A percentile compares a stretch with the other conserved stretches of the same genome.
Evolutionary conservation across 2,888 invertebrate species (phyloP).

Genomic region (Leptinotarsa peninsularis): DNA sequence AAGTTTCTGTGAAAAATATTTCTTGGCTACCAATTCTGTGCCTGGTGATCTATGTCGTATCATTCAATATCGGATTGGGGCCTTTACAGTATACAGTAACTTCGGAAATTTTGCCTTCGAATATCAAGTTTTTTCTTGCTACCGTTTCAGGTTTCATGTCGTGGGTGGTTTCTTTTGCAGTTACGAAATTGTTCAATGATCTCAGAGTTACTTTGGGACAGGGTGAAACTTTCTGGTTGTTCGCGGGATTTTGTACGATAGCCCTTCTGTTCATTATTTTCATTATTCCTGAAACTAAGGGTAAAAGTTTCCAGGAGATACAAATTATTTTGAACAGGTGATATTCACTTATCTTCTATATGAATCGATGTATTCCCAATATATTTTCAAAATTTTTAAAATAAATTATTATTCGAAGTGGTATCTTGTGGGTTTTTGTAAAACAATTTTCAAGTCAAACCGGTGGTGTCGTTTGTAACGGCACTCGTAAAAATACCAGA

Average conservation of each 20-base stretch:
- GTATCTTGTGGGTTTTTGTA: too few species aligned
- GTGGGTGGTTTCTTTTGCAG: conserved; percentile 80
- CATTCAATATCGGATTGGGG: conserved; percentile 78
- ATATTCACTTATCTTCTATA: conserved; percentile 3
- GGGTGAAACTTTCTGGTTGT: conserved; percentile 79
- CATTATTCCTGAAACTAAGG: conserved; percentile 78
- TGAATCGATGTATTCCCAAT: not conserved
- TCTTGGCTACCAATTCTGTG: conserved; percentile 54
- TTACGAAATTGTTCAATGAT: conserved; percentile 78
- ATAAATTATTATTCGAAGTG: too few species aligned
- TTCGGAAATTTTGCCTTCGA: conserved; percentile 83
- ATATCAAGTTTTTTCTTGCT: conserved; percentile 66
- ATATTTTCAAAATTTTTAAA: not conserved
- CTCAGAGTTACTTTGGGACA: conserved; percentile 72
- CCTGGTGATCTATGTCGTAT: conserved; percentile 76
- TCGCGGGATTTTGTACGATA: conserved; percentile 64
- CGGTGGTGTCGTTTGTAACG: too few species aligned
- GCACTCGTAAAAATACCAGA: too few species aligned
- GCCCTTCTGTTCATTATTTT: conserved; percentile 49
- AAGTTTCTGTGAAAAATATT: conserved; percentile 42
- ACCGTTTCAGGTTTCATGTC: conserved; percentile 81
- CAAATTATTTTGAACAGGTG: conserved; percentile 66
- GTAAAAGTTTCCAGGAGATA: conserved; percentile 86
- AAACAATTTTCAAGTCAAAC: too few species aligned
- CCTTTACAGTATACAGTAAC: conserved; percentile 73